Conservation (phyloP, 2,113 vertebrate species). For the Apteryx owenii region DNA sequence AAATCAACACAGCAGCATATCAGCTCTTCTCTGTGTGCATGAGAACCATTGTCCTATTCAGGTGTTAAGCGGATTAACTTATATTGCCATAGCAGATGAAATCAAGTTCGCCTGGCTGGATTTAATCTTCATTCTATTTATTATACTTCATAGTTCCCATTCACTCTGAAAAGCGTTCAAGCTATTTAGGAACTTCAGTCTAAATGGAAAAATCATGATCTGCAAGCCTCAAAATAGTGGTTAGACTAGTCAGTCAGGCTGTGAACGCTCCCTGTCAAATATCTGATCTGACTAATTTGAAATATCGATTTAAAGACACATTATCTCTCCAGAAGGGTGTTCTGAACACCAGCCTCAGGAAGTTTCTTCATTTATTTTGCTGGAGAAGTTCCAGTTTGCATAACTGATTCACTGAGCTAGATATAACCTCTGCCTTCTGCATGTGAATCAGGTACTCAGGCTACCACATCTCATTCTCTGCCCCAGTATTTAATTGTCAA, state of each 20-base stretch:
- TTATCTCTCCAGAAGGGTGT: background rate
- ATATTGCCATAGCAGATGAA: background rate
- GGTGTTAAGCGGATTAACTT: background rate
- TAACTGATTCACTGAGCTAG: background rate
- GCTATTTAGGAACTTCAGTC: background rate
- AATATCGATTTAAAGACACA: background rate
- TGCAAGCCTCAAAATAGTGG: background rate
- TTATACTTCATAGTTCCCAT: background rate
- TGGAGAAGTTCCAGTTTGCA: background rate
- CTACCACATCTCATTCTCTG: background rate
- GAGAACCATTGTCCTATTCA: background rate
- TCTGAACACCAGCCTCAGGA: background rate
- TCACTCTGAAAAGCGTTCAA: background rate
- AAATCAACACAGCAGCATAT: background rate
- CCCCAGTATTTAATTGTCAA: background rate
- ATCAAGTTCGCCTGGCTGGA: background rate
- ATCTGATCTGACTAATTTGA: background rate
- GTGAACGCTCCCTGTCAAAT: background rate
- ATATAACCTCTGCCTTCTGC: background rate
- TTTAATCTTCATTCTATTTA: slow-evolving; percentile 5
- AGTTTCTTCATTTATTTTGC: background rate
- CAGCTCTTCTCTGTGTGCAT: background rate
- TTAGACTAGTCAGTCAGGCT: background rate
- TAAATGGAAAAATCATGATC: background rate
- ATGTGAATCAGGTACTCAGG: background rate